Conservation (phyloP, 1,140 invertebrate genomes). For the Drosophila parvula region DNA sequence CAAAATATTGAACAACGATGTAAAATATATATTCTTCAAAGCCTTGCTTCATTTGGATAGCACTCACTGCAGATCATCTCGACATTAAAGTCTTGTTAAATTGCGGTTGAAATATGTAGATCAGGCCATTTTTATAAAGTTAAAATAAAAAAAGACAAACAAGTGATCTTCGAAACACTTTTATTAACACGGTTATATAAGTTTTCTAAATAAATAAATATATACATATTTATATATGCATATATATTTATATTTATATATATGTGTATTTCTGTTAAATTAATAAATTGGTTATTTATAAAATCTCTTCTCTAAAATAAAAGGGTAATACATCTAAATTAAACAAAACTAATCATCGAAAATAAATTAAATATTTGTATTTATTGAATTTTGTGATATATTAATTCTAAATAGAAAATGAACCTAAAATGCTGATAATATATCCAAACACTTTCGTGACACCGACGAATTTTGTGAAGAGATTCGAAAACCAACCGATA, state of each 20-base stretch:
- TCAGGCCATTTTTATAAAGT: neutral
- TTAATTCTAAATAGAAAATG: conserved; percentile 15
- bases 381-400: conserved; percentile 3
- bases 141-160: conserved; percentile 2
- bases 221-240: neutral
- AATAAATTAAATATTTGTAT: conserved; percentile 13
- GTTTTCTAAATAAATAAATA: conserved; percentile 21
- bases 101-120: too few species aligned
- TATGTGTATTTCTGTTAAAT: conserved; percentile 7
- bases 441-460: conserved; percentile 4
- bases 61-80: neutral
- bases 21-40: neutral
- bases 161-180: conserved; percentile 16
- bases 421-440: conserved; percentile 16
- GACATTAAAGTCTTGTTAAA: neutral
- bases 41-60: neutral
- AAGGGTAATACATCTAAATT: conserved; percentile 7
- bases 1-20: too few species aligned
- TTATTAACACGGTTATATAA: conserved; percentile 22
- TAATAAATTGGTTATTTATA: conserved; percentile 12
- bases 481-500: conserved; percentile 26
- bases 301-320: conserved; percentile 10
- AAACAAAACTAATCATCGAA: conserved; percentile 10
- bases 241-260: conserved; percentile 5
- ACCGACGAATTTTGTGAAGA: conserved; percentile 12